These are phyloP conservation scores for Passer domesticus DNA, from an alignment of 2,113 vertebrate genomes.

Conservation along the genomic window DNA sequence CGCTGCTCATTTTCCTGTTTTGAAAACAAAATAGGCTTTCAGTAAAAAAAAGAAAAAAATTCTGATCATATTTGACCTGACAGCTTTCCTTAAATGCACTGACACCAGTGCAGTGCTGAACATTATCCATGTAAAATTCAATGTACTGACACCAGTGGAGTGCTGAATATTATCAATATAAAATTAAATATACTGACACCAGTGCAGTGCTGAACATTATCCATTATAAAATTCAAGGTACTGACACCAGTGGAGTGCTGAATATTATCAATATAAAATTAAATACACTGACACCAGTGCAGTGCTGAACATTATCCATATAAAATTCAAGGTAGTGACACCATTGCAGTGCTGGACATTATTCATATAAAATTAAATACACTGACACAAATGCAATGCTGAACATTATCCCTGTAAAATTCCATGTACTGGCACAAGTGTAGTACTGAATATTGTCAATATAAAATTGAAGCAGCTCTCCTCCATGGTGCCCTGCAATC, in stretches of 20 bases:
- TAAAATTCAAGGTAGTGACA: background rate
- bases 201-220: too few relatives aligned
- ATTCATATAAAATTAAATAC: background rate
- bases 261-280: background rate
- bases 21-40: background rate
- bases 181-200: background rate
- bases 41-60: background rate
- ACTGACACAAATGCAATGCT: background rate
- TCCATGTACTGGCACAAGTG: background rate
- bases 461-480: background rate
- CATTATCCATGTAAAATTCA: background rate
- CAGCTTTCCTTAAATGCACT: background rate
- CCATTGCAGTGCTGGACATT: background rate
- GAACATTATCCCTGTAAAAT: accelerated
- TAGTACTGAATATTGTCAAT: background rate
- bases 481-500: background rate
- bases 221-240: background rate
- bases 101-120: background rate
- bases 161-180: accelerated
- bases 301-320: accelerated
- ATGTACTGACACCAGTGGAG: background rate
- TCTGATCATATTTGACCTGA: background rate
- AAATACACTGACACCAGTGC: background rate
- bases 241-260: background rate
- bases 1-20: background rate